Conservation (phyloP, 2,797 vertebrate genomes). For the Pangasius mekongensis region DNA sequence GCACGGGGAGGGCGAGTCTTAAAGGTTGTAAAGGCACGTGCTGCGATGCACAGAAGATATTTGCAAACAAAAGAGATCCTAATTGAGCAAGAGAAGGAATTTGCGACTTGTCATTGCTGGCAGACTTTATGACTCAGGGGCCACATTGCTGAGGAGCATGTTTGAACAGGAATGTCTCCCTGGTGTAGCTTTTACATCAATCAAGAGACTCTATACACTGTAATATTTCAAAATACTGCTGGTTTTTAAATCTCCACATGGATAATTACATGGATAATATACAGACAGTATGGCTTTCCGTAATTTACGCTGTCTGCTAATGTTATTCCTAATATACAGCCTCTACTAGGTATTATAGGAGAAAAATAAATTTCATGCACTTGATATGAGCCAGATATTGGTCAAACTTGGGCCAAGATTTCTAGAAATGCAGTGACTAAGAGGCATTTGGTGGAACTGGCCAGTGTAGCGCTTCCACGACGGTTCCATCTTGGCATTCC, state of each 20-base stretch:
- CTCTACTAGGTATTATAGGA: neutral
- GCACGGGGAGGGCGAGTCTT: conserved; percentile 1
- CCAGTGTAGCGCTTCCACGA: neutral
- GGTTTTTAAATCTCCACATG: neutral
- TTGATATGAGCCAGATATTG: neutral
- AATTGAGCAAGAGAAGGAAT: conserved; percentile 42
- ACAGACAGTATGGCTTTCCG: neutral
- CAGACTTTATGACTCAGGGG: neutral
- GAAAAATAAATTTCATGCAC: neutral
- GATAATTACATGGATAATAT: neutral
- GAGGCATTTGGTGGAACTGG: neutral
- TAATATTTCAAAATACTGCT: neutral
- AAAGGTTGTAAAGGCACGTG: conserved; percentile 27
- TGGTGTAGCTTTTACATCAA: neutral
- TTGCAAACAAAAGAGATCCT: conserved; percentile 2
- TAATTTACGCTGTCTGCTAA: neutral
- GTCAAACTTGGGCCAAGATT: neutral
- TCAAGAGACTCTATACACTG: no score
- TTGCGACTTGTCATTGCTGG: conserved; percentile 32
- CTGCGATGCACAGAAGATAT: neutral
- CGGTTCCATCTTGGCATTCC: neutral
- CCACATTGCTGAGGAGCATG: conserved; percentile 15
- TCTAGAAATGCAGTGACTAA: neutral
- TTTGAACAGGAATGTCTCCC: neutral
- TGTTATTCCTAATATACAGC: neutral